Evolutionary conservation across 1,140 invertebrate species (phyloP), one percentile per base, ranked within the genome.

Genomic region (Chironomus tepperi): DNA sequence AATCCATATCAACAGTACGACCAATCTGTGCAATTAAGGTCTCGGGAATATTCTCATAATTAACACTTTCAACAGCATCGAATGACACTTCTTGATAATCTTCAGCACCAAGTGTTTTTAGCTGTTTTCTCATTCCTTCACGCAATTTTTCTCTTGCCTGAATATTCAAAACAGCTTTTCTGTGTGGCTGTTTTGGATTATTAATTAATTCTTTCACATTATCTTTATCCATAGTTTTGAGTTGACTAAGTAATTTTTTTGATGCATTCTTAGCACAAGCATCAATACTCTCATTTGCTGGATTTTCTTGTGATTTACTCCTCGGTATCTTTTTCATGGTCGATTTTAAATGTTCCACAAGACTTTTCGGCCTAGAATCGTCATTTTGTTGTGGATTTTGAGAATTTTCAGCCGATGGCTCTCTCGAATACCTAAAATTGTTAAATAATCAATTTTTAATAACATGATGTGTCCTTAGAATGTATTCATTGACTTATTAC

Each of bases 191-290:
- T 16, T 70, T 70, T 9, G 79, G 75, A 57, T 77, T 80, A 64
- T 82, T 82, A 24, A 82, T 82, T 24, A 82, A 78, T 24, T 82
- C 76, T 70, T 79, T 80, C 0, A 82, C 78, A 18, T 76, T 75
- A 73, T 78, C 76, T 74, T 81, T 81, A 74, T 81, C 78, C 77
- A 82, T 78, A 6, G 57, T 79, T 16, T 78, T 80, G 34, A 82
- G 75, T n/a, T 77, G 65, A 70, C 19, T 70, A 7, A 70, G 9
- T 7, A 70, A 10, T 10, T 70, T 70, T 70, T 70, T 70, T 19
- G 65, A 70, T 70, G 19, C 65, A 19, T 70, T 21, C 12, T 9
- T n/a, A 8, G 65, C 65, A 70, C 19, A 19, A 8, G 65, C 65
- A 70, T 21, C 16, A 70, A 70, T 70, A 19, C 16, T 70, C 9